Percentiles rank a stretch among this genome's conserved stretches.
Evolutionary conservation across 2,888 invertebrate genomes (phyloP).

Genomic region (Gastrophysa polygoni): DNA sequence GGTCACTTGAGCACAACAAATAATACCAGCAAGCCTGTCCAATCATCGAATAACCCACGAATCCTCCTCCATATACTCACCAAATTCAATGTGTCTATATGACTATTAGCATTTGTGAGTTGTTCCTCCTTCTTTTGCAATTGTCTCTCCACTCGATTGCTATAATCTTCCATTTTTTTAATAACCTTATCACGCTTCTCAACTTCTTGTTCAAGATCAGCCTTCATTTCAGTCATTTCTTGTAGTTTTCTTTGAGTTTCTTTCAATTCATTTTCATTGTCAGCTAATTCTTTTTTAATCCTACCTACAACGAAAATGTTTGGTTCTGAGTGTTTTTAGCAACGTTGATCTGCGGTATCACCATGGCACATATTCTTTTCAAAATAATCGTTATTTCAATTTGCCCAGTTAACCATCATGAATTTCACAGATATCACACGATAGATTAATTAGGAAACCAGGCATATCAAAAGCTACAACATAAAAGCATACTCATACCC

Average conservation of each 20-base stretch:
- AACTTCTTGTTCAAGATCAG: slow-evolving; percentile 44
- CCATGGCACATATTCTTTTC: too few species aligned
- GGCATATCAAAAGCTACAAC: too few species aligned
- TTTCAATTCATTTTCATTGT: slow-evolving; percentile 40
- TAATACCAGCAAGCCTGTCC: too few species aligned
- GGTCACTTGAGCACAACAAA: too few species aligned
- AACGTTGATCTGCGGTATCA: too few species aligned
- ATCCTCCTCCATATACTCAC: slow-evolving; percentile 37
- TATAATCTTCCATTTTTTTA: slow-evolving; percentile 49
- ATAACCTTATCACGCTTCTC: slow-evolving; percentile 44
- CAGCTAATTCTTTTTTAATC: slow-evolving; percentile 44
- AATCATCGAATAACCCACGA: too few species aligned
- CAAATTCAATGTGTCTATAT: slow-evolving; percentile 45
- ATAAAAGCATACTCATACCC: too few species aligned
- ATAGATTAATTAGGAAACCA: too few species aligned
- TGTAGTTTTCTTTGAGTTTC: slow-evolving; percentile 31
- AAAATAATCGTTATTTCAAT: too few species aligned
- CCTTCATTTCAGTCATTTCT: slow-evolving; percentile 36
- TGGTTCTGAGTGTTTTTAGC: too few species aligned
- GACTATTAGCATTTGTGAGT: slow-evolving; percentile 43
- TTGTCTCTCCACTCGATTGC: slow-evolving; percentile 49
- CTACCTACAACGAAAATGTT: slow-evolving; percentile 28
- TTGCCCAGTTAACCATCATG: too few species aligned
- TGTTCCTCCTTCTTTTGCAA: slow-evolving; percentile 49
- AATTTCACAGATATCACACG: too few species aligned